phyloP scores from a whole-genome alignment of 2,797 vertebrate genomes.

The Champsocephalus gunnari region DNA sequence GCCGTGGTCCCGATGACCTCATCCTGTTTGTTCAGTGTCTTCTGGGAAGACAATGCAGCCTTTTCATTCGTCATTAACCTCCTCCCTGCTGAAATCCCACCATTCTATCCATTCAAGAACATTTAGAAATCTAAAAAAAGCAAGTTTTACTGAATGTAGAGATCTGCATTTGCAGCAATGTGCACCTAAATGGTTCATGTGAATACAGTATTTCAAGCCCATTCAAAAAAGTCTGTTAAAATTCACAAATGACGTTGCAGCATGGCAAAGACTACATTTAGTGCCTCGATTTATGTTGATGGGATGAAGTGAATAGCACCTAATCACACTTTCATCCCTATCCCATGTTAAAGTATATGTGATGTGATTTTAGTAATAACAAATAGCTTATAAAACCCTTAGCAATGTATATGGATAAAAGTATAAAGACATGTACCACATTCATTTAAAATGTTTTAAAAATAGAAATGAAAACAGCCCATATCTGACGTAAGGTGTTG shows the following conservation, averaged over 20 bases:
- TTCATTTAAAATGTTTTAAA: not conserved
- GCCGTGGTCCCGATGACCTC: constrained; percentile 79
- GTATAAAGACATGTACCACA: not conserved
- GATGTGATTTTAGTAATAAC: not conserved
- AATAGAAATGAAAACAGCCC: not conserved
- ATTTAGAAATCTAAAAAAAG: constrained; percentile 4
- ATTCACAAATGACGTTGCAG: not conserved
- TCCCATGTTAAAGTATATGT: not conserved
- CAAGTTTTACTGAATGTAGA: constrained; percentile 1
- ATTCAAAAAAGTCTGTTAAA: not conserved
- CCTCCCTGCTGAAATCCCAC: constrained; percentile 49
- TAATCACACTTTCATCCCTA: not conserved
- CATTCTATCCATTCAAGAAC: constrained; percentile 10
- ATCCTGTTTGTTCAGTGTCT: constrained; percentile 82
- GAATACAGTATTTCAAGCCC: not conserved
- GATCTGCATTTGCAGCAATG: not conserved
- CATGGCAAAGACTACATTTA: not conserved
- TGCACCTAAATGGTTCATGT: not conserved
- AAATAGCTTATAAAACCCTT: not conserved
- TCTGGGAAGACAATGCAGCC: constrained; percentile 78
- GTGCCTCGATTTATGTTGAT: not conserved
- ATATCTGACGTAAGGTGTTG: not conserved
- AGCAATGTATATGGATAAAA: not conserved
- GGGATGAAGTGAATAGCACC: not conserved
- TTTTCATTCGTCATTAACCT: constrained; percentile 73